Evolutionary conservation across 2,797 vertebrate genomes (phyloP), one percentile per base, ranked within the genome.

Genomic region (Chaunax sp.): DNA sequence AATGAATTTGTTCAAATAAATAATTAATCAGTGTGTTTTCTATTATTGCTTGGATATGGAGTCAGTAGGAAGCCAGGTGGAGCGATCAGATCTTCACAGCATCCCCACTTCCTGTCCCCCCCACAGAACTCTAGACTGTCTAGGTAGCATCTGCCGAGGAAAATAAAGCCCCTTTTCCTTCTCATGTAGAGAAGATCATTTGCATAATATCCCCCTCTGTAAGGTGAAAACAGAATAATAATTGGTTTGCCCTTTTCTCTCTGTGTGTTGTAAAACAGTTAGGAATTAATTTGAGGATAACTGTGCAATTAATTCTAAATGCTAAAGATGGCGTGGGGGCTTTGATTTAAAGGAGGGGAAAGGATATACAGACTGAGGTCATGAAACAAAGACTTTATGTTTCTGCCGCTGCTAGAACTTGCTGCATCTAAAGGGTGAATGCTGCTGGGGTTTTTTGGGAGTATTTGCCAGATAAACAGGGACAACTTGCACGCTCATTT

Each of bases 211-310:
- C 91, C 89, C 92, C 91, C 92, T 94, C 92, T 93, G 94, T 94
- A 94, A 94, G 94, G 94, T 95, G 94, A 94, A 94, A 91, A 93
- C 92, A 93, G 93, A 94, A 94, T 95, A 94, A 94, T 95, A 94
- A 94, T 95, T 94, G 93, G 92, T 89, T 94, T 94, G 93, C 93
- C 94, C 94, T 94, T 94, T 94, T 94, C 93, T 94, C 92, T 93
- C 86, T 94, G 90, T 93, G 93, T 94, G 93, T 94, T 94, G 94
- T 94, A 94, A 94, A 94, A 94, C 93, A 94, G 93, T 95, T 95
- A 94, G 94, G 93, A 94, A 95, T 94, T 94, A 94, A 94, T 95
- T 94, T 94, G 92, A 93, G 89, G 90, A 94, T 94, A 94, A 94
- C 94, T 92, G 93, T 89, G 92, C 94, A 94, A 94, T 95, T 94